Base-by-base conservation (phyloP, 1,140 invertebrate genomes). In the Cydia splendana region DNA sequence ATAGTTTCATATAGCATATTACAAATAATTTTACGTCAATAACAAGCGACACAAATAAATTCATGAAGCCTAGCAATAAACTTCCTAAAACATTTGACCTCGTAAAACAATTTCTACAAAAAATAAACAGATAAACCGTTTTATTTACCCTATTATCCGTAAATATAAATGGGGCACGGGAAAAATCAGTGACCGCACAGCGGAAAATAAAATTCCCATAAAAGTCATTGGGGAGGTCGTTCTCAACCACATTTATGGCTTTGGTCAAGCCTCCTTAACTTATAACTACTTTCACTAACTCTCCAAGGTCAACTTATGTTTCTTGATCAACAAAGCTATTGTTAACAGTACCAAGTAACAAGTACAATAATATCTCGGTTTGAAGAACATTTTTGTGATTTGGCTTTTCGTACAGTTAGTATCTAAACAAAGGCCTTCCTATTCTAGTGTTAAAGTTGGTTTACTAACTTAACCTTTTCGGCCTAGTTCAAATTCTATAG, bases 181-280 rank as follows among this genome's bases (percentile, higher is more conserved):
- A 28, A 65, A 13, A 65, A 65, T 65, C 65, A 65, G 20, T 65
- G 24, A 65, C 65, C 65, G 65, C 65, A 65, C 65, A 65, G 65
- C 65, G 65, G 57, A 30, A 65, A 65, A 65, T 65, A 65, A 65
- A 65, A 65, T 65, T 30, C 20, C 65, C 65, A 65, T 65, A 65
- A 65, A 65, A 65, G 65, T 65, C 65, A 28, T 65, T 65, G 28
- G 1, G 65, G 13, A 65, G 18, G 57, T 65, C 65, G 24, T 30
- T 65, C 65, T 65, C 65, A 20, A 34, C 20, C 20, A 65, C 65
- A 65, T 65, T 65, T 65, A 65, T 65, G 20, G 6, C 10, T 28
- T 28, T 28, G 65, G 65, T 65, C 65, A 65, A 65, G 65, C 65
- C 65, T 65, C 24, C 20, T 65, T 65, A 65, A 65, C 18, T 65